Conservation (phyloP, 2,888 invertebrate genomes). For the Shargacucullia verbasci region DNA sequence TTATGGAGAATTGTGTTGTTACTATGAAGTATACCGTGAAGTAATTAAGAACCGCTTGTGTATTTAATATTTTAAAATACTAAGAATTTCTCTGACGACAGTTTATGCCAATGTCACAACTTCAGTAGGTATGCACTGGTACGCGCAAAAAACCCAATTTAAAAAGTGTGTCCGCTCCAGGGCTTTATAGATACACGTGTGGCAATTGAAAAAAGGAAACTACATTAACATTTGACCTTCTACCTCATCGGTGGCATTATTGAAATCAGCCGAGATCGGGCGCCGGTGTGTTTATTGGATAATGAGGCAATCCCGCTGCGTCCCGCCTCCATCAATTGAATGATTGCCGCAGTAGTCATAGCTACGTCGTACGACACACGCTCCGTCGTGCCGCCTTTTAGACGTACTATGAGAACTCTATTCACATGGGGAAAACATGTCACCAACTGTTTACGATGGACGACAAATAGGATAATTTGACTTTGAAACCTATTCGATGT, state of each 20-base stretch:
- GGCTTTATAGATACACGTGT: slow-evolving; percentile 8
- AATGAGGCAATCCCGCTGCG: slow-evolving; percentile 79
- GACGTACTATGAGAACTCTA: slow-evolving; percentile 31
- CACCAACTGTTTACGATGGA: too few species aligned
- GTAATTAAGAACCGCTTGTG: slow-evolving; percentile 37
- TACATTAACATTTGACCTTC: slow-evolving; percentile 47
- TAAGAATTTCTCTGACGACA: slow-evolving; percentile 44
- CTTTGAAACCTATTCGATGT: too few species aligned
- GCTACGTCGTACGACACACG: slow-evolving; percentile 58
- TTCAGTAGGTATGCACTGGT: not conserved
- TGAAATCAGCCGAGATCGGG: slow-evolving; percentile 62
- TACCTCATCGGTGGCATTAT: slow-evolving; percentile 57
- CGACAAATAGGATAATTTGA: not conserved
- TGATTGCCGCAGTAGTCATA: slow-evolving; percentile 77
- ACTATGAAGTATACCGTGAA: slow-evolving; percentile 41
- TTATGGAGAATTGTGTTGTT: slow-evolving; percentile 38
- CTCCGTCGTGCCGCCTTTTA: slow-evolving; percentile 18
- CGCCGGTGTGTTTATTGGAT: slow-evolving; percentile 77
- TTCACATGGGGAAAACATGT: slow-evolving; percentile 6
- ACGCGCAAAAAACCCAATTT: slow-evolving; percentile 3
- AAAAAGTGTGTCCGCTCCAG: not conserved
- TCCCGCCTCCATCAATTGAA: slow-evolving; percentile 78
- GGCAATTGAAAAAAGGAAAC: slow-evolving; percentile 38
- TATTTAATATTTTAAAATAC: slow-evolving; percentile 34
- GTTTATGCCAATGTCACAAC: slow-evolving; percentile 19